phyloP scores from a whole-genome alignment of 2,888 invertebrate genomes.

The Caenorhabditis sp. region DNA sequence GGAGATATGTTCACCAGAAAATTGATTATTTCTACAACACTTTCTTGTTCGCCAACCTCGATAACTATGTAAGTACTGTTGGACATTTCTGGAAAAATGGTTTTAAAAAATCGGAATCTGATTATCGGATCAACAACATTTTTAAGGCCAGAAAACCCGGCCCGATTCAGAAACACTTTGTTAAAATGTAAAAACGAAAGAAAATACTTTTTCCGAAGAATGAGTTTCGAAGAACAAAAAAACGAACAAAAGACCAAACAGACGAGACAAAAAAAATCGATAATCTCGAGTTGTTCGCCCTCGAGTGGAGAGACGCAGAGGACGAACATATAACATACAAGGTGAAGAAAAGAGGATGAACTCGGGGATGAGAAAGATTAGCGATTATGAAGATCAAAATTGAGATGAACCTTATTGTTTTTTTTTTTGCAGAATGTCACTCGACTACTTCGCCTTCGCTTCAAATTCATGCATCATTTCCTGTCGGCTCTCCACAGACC shows the following conservation, averaged over 20 bases:
- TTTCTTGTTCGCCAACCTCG: conserved; percentile 19
- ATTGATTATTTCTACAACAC: conserved; percentile 22
- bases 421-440: conserved; percentile 39
- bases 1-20: conserved; percentile 16
- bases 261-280: too few relatives aligned
- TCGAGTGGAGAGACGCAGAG: not conserved
- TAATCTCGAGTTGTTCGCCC: too few relatives aligned
- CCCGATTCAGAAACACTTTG: too few relatives aligned
- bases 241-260: too few relatives aligned
- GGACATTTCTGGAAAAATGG: not conserved
- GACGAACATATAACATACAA: not conserved
- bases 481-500: conserved; percentile 52
- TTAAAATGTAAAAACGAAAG: too few relatives aligned
- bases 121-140: too few relatives aligned
- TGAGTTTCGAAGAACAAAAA: too few relatives aligned
- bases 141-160: too few relatives aligned
- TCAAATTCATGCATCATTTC: conserved; percentile 66
- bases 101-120: not conserved
- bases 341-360: not conserved
- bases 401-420: too few relatives aligned
- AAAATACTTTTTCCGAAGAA: too few relatives aligned
- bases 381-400: too few relatives aligned
- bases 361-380: too few relatives aligned
- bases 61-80: conserved; percentile 21
- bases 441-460: conserved; percentile 54